Conservation (phyloP, 2,113 vertebrate species). For the Buteo buteo region DNA sequence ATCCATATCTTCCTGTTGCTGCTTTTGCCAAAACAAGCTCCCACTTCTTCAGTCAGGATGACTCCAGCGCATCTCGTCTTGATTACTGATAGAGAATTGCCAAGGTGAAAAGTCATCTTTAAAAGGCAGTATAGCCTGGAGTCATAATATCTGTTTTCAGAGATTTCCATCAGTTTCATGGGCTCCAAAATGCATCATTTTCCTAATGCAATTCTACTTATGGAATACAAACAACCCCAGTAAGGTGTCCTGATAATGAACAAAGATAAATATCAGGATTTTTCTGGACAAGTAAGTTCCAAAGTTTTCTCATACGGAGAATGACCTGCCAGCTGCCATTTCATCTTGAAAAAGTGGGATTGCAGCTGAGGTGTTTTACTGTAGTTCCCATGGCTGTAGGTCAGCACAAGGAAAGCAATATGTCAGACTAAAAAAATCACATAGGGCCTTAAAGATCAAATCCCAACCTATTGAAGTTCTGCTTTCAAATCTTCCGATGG, state of each 20-base stretch:
- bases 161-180: neutral
- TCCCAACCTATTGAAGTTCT: neutral
- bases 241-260: neutral
- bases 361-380: neutral
- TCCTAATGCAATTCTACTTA: neutral
- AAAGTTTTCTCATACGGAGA: neutral
- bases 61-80: neutral
- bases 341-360: neutral
- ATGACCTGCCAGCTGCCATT: neutral
- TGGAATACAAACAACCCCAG: neutral
- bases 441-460: neutral
- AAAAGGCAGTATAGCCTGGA: neutral
- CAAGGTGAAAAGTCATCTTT: neutral
- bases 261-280: neutral
- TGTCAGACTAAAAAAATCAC: neutral
- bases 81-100: neutral
- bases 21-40: neutral
- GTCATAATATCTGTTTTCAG: neutral
- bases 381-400: neutral
- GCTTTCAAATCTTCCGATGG: neutral
- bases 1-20: neutral
- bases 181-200: neutral
- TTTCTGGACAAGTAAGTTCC: neutral
- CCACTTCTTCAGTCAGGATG: neutral
- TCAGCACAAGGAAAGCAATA: neutral